These are phyloP conservation scores for Rhyzopertha dominica DNA, from an alignment of 1,140 invertebrate species.

Conservation along the genomic window DNA sequence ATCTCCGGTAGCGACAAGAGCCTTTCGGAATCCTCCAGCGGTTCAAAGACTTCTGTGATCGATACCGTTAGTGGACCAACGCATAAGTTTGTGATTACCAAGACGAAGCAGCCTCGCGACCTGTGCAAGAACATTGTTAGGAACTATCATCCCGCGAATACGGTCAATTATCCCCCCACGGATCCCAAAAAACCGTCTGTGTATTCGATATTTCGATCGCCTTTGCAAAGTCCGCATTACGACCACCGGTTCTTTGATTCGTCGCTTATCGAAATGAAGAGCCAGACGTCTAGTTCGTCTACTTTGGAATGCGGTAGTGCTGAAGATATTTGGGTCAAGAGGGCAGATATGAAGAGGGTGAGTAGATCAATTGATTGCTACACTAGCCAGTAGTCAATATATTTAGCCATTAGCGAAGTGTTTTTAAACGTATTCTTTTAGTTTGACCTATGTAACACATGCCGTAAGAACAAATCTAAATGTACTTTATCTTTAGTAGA, in stretches of 20 bases:
- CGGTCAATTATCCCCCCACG: constrained; percentile 56
- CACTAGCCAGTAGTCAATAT: not conserved
- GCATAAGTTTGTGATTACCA: constrained; percentile 44
- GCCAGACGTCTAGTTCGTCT: constrained; percentile 59
- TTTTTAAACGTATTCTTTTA: constrained; percentile 8
- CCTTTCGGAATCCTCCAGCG: constrained; percentile 37
- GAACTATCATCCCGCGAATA: constrained; percentile 52
- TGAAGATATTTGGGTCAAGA: constrained; percentile 68
- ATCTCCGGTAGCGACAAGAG: constrained; percentile 39
- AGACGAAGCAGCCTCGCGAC: constrained; percentile 32
- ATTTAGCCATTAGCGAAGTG: constrained; percentile 3
- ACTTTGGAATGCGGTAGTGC: constrained; percentile 52
- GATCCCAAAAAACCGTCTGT: constrained; percentile 53
- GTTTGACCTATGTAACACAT: too few species aligned
- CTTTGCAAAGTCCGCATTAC: constrained; percentile 61
- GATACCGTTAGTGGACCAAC: constrained; percentile 41
- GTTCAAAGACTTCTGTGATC: constrained; percentile 41
- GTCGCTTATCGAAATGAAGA: constrained; percentile 75
- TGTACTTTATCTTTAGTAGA: too few species aligned
- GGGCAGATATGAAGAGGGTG: constrained; percentile 47
- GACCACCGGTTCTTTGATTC: constrained; percentile 76
- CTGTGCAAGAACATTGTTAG: not conserved
- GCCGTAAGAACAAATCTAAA: too few species aligned
- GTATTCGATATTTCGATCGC: constrained; percentile 48
- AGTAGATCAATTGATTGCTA: constrained; percentile 19